Percentiles rank a stretch among this genome's conserved stretches.
Conservation (phyloP, 2,888 invertebrate genomes). For the Choristoneura rosaceana region DNA sequence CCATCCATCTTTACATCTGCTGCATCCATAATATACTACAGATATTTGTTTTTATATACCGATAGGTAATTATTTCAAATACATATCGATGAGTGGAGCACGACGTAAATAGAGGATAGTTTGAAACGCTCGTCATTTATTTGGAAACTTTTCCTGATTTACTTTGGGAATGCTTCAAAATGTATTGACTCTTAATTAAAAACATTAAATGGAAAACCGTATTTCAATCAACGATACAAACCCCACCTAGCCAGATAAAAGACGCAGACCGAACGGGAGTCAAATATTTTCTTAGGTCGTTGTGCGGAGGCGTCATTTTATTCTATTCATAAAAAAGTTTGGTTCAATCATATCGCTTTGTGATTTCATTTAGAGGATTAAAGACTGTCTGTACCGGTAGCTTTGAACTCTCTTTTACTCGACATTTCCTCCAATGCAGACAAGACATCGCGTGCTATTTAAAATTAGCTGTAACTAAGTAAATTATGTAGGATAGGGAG, state of each 20-base stretch:
- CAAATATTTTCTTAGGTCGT: slow-evolving; percentile 13
- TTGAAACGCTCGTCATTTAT: no score
- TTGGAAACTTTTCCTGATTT: neutral
- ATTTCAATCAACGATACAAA: slow-evolving; percentile 5
- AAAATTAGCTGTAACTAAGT: neutral
- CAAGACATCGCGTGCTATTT: neutral
- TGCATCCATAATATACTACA: no score
- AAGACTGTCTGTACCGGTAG: neutral
- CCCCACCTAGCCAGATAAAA: slow-evolving; percentile 20
- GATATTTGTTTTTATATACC: no score
- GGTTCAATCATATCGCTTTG: slow-evolving; percentile 4
- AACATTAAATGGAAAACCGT: neutral
- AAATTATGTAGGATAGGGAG: neutral
- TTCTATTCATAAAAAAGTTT: slow-evolving; percentile 15
- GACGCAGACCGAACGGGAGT: slow-evolving; percentile 1
- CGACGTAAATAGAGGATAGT: no score
- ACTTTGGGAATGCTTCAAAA: neutral
- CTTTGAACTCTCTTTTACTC: neutral
- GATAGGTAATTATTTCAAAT: no score
- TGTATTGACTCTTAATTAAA: neutral
- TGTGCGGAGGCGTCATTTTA: slow-evolving; percentile 9
- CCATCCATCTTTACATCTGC: no score
- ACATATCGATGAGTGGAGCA: no score
- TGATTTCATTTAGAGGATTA: slow-evolving; percentile 8
- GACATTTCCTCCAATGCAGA: neutral